phyloP scores from a whole-genome alignment of 2,113 vertebrate genomes.

The Colius striatus region DNA sequence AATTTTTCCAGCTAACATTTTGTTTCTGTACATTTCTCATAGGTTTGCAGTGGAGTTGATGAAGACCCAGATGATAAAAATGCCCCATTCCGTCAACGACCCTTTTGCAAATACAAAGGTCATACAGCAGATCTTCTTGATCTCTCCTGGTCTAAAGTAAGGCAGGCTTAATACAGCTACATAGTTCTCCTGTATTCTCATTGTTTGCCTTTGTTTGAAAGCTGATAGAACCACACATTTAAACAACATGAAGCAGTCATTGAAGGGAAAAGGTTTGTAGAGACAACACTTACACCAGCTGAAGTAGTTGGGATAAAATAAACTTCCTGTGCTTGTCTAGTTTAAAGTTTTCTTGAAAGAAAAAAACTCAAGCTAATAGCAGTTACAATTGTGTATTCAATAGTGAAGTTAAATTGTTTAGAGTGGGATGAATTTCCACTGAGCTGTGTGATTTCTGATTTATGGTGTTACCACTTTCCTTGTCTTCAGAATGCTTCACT shows the following conservation, averaged over 20 bases:
- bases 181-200: not conserved
- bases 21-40: not conserved
- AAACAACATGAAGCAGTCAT: not conserved
- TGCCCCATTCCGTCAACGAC: slow-evolving; percentile 91
- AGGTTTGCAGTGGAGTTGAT: slow-evolving; percentile 86
- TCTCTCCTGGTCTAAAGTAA: slow-evolving; percentile 99
- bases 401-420: not conserved
- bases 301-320: not conserved
- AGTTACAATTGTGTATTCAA: not conserved
- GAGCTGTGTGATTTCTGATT: not conserved
- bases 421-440: not conserved
- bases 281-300: not conserved
- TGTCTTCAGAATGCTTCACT: not conserved
- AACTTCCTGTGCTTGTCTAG: not conserved
- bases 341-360: not conserved
- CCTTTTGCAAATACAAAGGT: slow-evolving; percentile 99
- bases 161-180: not conserved
- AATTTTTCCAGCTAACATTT: not conserved
- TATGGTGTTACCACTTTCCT: not conserved
- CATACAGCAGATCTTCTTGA: slow-evolving; percentile 97
- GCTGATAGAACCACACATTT: not conserved
- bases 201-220: not conserved
- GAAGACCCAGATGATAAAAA: slow-evolving; percentile 95
- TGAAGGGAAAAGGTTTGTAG: not conserved
- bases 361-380: not conserved